phyloP scores from a whole-genome alignment of 2,113 vertebrate species.

The Channa maculata region DNA sequence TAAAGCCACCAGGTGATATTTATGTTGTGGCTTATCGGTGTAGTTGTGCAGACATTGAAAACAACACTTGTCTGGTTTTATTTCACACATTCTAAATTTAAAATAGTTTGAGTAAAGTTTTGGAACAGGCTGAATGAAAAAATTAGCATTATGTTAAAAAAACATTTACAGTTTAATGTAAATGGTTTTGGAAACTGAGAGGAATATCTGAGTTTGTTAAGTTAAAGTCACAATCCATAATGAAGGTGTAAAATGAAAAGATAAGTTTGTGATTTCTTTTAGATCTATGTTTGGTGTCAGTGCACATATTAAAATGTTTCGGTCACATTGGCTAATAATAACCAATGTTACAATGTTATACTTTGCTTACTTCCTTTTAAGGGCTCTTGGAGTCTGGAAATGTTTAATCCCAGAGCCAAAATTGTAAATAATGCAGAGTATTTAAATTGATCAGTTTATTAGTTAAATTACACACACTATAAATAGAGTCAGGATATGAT shows the following conservation, averaged over 20 bases:
- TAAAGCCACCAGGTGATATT: no score
- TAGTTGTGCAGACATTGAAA: neutral
- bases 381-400: neutral
- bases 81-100: neutral
- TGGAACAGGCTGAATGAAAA: neutral
- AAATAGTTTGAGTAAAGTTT: neutral
- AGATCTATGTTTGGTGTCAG: neutral
- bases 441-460: constrained; percentile 6
- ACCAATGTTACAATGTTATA: neutral
- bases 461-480: constrained; percentile 14
- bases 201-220: neutral
- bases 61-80: neutral
- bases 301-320: neutral
- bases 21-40: no score
- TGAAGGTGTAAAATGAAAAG: constrained; percentile 1
- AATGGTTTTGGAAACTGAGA: no score
- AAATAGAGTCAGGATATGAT: constrained; percentile 21
- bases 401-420: neutral
- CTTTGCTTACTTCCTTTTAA: neutral
- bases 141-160: no score
- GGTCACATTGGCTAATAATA: neutral
- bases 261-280: neutral
- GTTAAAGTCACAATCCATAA: neutral
- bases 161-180: no score
- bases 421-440: neutral